These are phyloP conservation scores for Drosophila meridionalis DNA, from an alignment of 2,888 invertebrate species.

Conservation along the genomic window DNA sequence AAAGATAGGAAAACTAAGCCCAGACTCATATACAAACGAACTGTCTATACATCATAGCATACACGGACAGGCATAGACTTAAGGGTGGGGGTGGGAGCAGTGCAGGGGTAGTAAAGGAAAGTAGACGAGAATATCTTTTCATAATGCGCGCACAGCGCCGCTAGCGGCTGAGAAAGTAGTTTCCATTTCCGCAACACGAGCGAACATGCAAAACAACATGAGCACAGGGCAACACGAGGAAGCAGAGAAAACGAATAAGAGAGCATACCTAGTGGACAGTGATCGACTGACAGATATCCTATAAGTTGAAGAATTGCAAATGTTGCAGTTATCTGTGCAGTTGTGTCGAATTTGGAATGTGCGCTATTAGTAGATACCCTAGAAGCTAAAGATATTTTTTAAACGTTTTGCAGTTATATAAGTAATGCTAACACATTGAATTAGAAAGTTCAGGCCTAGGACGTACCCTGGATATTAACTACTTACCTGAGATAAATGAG, in stretches of 20 bases:
- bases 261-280: background rate
- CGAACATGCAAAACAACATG: conserved; percentile 24
- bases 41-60: conserved; percentile 63
- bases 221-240: conserved; percentile 1
- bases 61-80: conserved; percentile 2
- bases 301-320: background rate
- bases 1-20: conserved; percentile 10
- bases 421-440: too few relatives aligned
- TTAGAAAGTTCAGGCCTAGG: too few relatives aligned
- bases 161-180: conserved; percentile 68
- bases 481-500: too few relatives aligned
- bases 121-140: conserved; percentile 55
- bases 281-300: background rate
- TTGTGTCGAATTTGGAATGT: too few relatives aligned
- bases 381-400: background rate
- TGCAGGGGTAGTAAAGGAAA: conserved; percentile 9
- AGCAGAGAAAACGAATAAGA: conserved; percentile 15
- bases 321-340: background rate
- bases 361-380: background rate
- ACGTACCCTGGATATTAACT: too few relatives aligned
- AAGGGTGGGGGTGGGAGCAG: background rate
- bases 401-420: too few relatives aligned
- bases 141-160: conserved; percentile 35
- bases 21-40: conserved; percentile 48
- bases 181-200: conserved; percentile 65